Evolutionary conservation across 2,113 vertebrate species (phyloP).

Genomic region (Cephalopterus ornatus): DNA sequence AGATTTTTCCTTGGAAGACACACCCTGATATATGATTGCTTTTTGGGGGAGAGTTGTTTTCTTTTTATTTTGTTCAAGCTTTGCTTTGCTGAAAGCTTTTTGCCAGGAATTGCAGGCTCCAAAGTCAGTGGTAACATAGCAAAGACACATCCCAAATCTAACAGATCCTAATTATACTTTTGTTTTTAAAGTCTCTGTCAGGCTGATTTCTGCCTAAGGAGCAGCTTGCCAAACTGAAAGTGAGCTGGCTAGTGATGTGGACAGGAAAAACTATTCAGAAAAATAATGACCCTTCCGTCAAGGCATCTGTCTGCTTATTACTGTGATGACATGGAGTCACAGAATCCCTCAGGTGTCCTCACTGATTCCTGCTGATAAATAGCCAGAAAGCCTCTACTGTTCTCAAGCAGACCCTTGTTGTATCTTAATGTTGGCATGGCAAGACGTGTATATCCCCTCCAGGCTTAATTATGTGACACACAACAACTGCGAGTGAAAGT

Average conservation of each 20-base stretch:
- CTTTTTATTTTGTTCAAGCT: not conserved
- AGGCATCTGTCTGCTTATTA: not conserved
- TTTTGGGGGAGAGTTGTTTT: not conserved
- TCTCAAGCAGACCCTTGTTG: not conserved
- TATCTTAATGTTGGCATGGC: fast-evolving
- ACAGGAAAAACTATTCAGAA: not conserved
- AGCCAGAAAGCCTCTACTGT: not conserved
- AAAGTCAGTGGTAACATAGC: not conserved
- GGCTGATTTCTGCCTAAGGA: not conserved
- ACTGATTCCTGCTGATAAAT: not conserved
- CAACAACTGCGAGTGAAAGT: not conserved
- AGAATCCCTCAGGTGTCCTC: not conserved
- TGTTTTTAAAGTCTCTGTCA: not conserved
- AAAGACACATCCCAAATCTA: not conserved
- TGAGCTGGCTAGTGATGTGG: not conserved
- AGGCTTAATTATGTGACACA: not conserved
- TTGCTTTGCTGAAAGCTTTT: not conserved
- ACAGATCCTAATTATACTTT: not conserved
- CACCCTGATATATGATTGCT: not conserved
- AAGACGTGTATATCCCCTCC: not conserved
- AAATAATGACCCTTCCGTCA: not conserved
- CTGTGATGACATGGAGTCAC: not conserved
- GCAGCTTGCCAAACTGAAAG: not conserved
- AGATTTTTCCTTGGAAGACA: not conserved
- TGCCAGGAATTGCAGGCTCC: not conserved